Percentiles rank a stretch among this genome's conserved stretches.
These are phyloP conservation scores for Aphelenchoides avenae DNA, from an alignment of 1,140 invertebrate genomes.

Conservation along the genomic window DNA sequence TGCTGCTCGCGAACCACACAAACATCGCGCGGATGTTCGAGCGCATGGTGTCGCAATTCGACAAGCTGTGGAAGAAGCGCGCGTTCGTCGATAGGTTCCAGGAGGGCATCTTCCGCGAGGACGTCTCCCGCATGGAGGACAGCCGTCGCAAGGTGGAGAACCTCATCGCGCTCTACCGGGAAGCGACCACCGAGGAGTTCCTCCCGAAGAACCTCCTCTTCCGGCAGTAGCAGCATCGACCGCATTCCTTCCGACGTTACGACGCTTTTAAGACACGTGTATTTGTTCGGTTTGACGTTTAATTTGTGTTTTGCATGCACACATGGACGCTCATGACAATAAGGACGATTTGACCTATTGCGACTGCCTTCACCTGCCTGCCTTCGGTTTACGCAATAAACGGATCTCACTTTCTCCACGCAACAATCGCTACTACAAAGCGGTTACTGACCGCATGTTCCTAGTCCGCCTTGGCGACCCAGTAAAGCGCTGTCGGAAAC, in stretches of 20 bases:
- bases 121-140: no score
- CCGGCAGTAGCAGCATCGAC: neutral
- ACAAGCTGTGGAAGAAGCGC: conserved; percentile 9
- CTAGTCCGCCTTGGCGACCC: no score
- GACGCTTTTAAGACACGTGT: neutral
- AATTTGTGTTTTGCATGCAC: neutral
- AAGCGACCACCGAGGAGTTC: conserved; percentile 13
- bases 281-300: no score
- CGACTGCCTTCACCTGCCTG: neutral
- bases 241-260: neutral
- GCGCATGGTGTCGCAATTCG: conserved; percentile 17
- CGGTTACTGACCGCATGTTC: no score
- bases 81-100: conserved; percentile 17
- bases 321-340: neutral
- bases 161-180: conserved; percentile 7
- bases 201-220: conserved; percentile 6
- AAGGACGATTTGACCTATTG: neutral
- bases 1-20: conserved; percentile 37
- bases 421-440: no score
- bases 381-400: no score
- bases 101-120: no score
- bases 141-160: conserved; percentile 5
- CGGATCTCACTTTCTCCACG: no score
- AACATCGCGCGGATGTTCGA: conserved; percentile 25
- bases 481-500: neutral